Conservation (phyloP, 2,113 vertebrate genomes). For the Bothrops jararaca region DNA sequence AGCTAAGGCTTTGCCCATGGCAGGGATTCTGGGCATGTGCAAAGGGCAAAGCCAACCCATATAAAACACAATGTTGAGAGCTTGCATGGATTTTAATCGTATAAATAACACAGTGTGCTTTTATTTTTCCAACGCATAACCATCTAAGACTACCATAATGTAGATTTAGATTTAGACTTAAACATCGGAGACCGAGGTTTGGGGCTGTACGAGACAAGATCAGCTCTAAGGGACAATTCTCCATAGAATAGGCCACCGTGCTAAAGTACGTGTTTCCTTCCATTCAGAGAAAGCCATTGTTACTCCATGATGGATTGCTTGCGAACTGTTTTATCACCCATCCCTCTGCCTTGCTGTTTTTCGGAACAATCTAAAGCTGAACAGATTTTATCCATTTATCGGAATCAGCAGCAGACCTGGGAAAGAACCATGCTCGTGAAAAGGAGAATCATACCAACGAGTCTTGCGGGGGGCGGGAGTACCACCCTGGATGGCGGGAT, state of each 20-base stretch:
- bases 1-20: neutral
- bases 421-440: neutral
- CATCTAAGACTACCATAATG: neutral
- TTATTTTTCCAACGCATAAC: neutral
- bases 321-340: too few relatives aligned
- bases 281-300: neutral
- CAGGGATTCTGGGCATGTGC: neutral
- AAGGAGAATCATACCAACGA: neutral
- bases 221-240: neutral
- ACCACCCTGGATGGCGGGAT: neutral
- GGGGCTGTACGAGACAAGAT: neutral
- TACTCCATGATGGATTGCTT: neutral
- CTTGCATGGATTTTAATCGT: neutral
- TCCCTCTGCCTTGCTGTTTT: neutral
- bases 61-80: neutral
- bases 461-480: neutral
- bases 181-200: neutral
- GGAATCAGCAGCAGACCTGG: neutral
- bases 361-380: neutral
- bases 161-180: neutral
- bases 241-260: neutral
- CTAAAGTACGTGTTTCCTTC: neutral
- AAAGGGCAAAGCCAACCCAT: neutral
- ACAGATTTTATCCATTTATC: neutral
- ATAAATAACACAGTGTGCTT: neutral